Conservation (phyloP, 2,113 vertebrate species). For the Larimichthys polyactis region DNA sequence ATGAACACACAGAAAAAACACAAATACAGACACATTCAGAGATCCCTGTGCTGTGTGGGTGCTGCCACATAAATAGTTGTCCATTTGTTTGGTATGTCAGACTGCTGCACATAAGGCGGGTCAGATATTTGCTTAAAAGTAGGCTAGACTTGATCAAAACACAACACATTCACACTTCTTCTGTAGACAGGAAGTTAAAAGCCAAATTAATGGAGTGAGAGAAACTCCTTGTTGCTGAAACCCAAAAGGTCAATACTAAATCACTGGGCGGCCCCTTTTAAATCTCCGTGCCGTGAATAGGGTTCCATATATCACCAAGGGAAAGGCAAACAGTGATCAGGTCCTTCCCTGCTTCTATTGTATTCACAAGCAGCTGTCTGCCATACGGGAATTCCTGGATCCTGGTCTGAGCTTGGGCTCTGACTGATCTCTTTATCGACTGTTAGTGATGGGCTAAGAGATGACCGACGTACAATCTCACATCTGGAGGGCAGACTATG, state of each 20-base stretch:
- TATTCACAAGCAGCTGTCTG: conserved; percentile 20
- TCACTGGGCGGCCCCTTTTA: neutral
- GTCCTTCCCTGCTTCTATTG: neutral
- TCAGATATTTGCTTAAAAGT: neutral
- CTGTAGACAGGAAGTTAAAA: neutral
- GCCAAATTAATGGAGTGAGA: neutral
- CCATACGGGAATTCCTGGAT: conserved; percentile 7
- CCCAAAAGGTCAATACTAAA: neutral
- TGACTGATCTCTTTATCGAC: conserved; percentile 70
- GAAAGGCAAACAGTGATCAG: neutral
- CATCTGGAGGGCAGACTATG: conserved; percentile 56
- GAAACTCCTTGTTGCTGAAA: neutral
- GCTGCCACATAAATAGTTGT: neutral
- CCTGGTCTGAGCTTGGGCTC: conserved; percentile 21
- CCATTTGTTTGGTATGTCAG: neutral
- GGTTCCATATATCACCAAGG: neutral
- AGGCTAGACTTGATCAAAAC: neutral
- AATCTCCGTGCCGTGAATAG: neutral
- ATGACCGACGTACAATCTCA: conserved; percentile 51
- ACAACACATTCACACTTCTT: neutral
- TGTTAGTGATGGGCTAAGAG: conserved; percentile 42
- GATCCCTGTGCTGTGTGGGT: neutral
- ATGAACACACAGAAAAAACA: neutral
- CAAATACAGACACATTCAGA: no score
- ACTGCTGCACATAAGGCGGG: neutral